A percentile compares a stretch with the other conserved stretches of the same genome.
Conservation (phyloP, 2,888 invertebrate genomes). For the Nephrotoma guestfalica region DNA sequence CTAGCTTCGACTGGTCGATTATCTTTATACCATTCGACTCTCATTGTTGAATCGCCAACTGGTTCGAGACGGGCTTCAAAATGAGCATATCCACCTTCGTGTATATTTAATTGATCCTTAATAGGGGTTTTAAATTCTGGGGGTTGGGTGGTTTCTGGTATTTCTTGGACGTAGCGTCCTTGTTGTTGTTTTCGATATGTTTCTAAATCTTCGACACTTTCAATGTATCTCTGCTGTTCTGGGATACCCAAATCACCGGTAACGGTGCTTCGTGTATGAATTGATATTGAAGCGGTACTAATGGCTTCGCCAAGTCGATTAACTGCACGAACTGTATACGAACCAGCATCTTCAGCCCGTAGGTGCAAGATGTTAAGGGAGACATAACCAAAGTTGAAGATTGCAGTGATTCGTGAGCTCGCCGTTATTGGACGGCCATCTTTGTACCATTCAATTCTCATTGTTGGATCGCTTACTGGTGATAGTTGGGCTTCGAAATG, state of each 20-base stretch:
- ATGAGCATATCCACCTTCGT: constrained; percentile 88
- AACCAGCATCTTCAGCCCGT: constrained; percentile 95
- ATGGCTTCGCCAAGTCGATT: constrained; percentile 84
- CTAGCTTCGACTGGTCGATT: constrained; percentile 82
- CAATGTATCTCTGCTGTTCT: constrained; percentile 81
- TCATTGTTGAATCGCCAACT: constrained; percentile 75
- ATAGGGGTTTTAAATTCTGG: constrained; percentile 84
- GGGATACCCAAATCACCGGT: constrained; percentile 78
- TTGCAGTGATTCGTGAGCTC: constrained; percentile 92
- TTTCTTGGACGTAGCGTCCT: constrained; percentile 64
- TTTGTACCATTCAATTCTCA: constrained; percentile 93
- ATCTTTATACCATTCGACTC: constrained; percentile 87
- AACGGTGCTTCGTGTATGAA: constrained; percentile 65
- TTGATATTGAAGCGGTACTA: constrained; percentile 62
- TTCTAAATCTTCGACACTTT: constrained; percentile 82
- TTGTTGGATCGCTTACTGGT: constrained; percentile 83
- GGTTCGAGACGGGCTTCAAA: constrained; percentile 93
- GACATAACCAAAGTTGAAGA: constrained; percentile 98
- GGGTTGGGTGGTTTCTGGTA: constrained; percentile 60
- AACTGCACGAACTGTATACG: constrained; percentile 82
- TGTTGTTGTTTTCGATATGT: constrained; percentile 73
- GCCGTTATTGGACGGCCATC: constrained; percentile 90
- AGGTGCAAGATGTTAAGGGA: constrained; percentile 97
- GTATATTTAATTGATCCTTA: constrained; percentile 70
- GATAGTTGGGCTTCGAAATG: constrained; percentile 88